A percentile compares a stretch with the other conserved stretches of the same genome.
phyloP scores from a whole-genome alignment of 2,797 vertebrate species.

The Cossypha caffra region DNA sequence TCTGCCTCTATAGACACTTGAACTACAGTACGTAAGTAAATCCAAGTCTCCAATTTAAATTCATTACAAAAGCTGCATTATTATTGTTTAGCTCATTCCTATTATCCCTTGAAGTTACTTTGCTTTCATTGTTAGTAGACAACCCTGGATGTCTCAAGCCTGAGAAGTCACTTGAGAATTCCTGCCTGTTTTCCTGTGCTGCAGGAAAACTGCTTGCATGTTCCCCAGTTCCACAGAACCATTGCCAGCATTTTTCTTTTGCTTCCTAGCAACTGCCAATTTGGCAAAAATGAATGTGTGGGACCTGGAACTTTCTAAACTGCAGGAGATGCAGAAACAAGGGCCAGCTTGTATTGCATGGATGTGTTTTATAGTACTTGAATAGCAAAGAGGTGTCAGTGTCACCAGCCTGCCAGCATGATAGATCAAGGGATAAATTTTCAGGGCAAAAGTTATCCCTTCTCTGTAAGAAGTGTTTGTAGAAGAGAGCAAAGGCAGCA shows the following conservation, averaged over 20 bases:
- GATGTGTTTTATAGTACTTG: conserved; percentile 29
- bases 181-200: conserved; percentile 41
- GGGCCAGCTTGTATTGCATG: conserved; percentile 41
- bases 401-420: conserved; percentile 41
- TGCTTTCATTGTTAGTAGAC: background rate
- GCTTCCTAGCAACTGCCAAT: conserved; percentile 63
- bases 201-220: conserved; percentile 24
- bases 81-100: background rate
- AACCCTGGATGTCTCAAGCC: background rate
- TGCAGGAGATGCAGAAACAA: conserved; percentile 65
- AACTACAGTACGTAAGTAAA: background rate
- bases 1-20: background rate
- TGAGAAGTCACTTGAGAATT: conserved; percentile 41
- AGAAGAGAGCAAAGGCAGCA: background rate
- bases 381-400: conserved; percentile 55
- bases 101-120: background rate
- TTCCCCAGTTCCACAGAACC: conserved; percentile 34
- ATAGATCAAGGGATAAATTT: conserved; percentile 62
- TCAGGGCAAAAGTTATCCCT: conserved; percentile 39
- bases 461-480: conserved; percentile 11
- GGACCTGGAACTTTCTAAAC: conserved; percentile 54
- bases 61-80: background rate
- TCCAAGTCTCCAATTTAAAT: background rate
- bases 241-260: conserved; percentile 64
- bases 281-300: conserved; percentile 60